Evolutionary conservation across 2,888 invertebrate species (phyloP), one percentile per base, ranked within the genome.

Genomic region (Poecilus cupreus): DNA sequence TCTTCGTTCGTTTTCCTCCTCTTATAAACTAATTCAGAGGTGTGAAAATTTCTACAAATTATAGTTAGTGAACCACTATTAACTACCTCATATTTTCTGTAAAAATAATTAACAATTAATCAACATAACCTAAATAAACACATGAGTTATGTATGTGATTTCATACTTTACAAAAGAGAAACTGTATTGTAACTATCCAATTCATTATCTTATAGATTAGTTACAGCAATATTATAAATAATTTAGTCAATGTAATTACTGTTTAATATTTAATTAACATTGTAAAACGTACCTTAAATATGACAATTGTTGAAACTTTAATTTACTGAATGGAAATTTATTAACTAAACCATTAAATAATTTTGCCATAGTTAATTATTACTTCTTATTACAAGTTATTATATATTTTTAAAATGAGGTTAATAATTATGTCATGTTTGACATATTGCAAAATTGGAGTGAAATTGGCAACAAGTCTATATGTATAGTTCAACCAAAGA

Each of bases 1-100:
- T 94, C 93, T 84, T 93, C 93, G 0, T 89, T 90, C 32, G 92
- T 90, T 90, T 91, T 93, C 83, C 93, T 89, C 84, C 93, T 92
- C 86, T 94, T 94, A 46, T 87, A 90, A 82, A 87, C 88, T 2
- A 88, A 82, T 37, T 83, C 88, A 84, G 85, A 91, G 86, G 86
- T 87, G 83, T 90, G 89, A 82, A 88, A 87, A 64, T 74, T 77
- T 64, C 68, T 72, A 22, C 10, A 72, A 46, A 22, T 24, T 16
- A 46, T 72, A 24, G 18, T 72, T 22, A 43, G n/a, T 13, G 24
- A 0, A 72, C 24, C n/a, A 43, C 26, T 3, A 22, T 22, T 37
- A 13, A 74, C 20, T 39, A 54, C 11, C 57, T 37, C 24, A 43
- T 72, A 49, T 54, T 57, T 80, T 16, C 80, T 80, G 37, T 13